Conservation (phyloP, 2,797 vertebrate species). For the Tenualosa ilisha region DNA sequence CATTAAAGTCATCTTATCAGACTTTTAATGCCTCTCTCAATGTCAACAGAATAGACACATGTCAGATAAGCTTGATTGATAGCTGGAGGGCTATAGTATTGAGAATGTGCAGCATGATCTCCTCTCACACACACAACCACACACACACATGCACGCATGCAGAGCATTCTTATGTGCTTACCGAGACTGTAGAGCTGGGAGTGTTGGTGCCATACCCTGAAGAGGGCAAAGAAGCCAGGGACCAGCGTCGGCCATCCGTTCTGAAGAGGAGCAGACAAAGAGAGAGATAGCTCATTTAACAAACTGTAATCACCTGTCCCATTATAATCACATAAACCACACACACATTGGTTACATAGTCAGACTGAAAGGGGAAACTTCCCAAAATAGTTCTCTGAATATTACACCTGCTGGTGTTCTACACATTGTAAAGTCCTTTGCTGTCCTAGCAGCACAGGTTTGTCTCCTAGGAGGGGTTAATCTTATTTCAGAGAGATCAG, state of each 20-base stretch:
- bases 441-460: background rate
- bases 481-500: background rate
- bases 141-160: background rate
- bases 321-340: too few relatives aligned
- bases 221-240: slow-evolving; percentile 92
- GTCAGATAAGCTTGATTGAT: background rate
- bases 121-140: background rate
- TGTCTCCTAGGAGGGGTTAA: background rate
- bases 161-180: slow-evolving; percentile 67
- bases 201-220: slow-evolving; percentile 98
- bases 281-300: too few relatives aligned
- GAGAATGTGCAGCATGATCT: background rate
- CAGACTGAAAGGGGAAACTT: too few relatives aligned
- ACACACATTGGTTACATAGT: too few relatives aligned
- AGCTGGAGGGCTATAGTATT: background rate
- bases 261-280: slow-evolving; percentile 59
- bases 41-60: background rate
- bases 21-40: background rate
- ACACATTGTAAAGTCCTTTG: background rate
- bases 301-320: too few relatives aligned
- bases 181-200: slow-evolving; percentile 96
- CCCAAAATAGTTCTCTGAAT: background rate
- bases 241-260: slow-evolving; percentile 95
- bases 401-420: background rate
- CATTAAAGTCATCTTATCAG: background rate